Evolutionary conservation across 2,797 vertebrate species (phyloP).

Genomic region (Euphonia xanthogaster): DNA sequence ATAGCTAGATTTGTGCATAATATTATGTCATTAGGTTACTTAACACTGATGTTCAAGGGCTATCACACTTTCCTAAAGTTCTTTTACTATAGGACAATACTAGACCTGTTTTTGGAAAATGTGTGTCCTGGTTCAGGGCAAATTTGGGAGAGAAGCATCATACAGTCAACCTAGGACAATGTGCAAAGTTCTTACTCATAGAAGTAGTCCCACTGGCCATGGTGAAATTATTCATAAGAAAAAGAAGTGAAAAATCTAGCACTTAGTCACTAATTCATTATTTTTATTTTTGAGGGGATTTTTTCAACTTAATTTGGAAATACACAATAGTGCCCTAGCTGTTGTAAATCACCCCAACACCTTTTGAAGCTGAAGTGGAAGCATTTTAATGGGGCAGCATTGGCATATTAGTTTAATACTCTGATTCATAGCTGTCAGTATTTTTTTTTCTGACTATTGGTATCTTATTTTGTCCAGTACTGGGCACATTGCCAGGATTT

Average conservation of each 20-base stretch:
- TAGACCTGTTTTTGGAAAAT: not conserved
- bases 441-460: not conserved
- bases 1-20: not conserved
- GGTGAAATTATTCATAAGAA: not conserved
- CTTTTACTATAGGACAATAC: not conserved
- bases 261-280: not conserved
- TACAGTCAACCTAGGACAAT: too few species aligned
- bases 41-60: not conserved
- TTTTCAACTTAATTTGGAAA: not conserved
- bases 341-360: not conserved
- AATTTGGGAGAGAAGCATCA: too few species aligned
- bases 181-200: not conserved
- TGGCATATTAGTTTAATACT: not conserved
- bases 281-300: not conserved
- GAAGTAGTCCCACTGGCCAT: not conserved
- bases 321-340: not conserved
- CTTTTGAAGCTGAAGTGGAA: not conserved
- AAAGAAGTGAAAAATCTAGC: not conserved
- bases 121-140: too few species aligned
- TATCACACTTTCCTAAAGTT: not conserved
- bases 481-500: not conserved
- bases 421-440: not conserved
- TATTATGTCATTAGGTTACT: not conserved
- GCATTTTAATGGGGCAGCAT: not conserved
- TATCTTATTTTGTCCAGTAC: not conserved